Evolutionary conservation across 2,888 invertebrate genomes (phyloP).

Genomic region (Dione juno): DNA sequence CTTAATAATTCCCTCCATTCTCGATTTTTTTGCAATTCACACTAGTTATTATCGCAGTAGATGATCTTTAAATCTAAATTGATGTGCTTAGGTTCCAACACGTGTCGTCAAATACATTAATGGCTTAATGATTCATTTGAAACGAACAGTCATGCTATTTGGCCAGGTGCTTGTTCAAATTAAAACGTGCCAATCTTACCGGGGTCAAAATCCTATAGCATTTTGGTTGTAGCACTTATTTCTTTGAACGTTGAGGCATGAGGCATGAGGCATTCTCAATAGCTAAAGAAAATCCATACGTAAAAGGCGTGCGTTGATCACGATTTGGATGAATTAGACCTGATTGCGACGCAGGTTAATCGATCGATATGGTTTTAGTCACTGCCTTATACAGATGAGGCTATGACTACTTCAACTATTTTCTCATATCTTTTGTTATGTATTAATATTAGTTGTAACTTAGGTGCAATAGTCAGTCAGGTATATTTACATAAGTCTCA

Average conservation of each 20-base stretch:
- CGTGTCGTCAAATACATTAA: constrained; percentile 42
- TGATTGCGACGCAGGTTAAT: constrained; percentile 61
- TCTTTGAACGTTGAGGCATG: constrained; percentile 13
- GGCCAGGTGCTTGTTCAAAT: constrained; percentile 43
- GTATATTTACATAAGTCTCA: no score
- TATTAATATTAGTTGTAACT: no score
- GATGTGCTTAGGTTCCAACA: constrained; percentile 33
- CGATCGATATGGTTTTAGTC: constrained; percentile 57
- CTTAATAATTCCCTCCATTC: not conserved
- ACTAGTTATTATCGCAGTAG: not conserved
- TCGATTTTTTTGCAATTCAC: not conserved
- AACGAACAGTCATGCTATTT: constrained; percentile 42
- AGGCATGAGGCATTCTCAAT: not conserved
- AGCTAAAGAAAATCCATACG: constrained; percentile 45
- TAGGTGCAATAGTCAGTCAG: no score
- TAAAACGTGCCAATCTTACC: constrained; percentile 42
- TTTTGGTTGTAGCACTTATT: constrained; percentile 24
- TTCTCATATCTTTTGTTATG: constrained; percentile 19
- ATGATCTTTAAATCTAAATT: constrained; percentile 20
- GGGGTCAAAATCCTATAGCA: constrained; percentile 43
- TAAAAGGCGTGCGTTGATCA: constrained; percentile 52
- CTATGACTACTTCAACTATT: constrained; percentile 35
- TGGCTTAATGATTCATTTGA: constrained; percentile 43
- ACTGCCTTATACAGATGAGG: constrained; percentile 51
- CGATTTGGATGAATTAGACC: constrained; percentile 57